Evolutionary conservation across 2,888 invertebrate genomes (phyloP), one percentile per base, ranked within the genome.

Genomic region (Melolontha melolontha): DNA sequence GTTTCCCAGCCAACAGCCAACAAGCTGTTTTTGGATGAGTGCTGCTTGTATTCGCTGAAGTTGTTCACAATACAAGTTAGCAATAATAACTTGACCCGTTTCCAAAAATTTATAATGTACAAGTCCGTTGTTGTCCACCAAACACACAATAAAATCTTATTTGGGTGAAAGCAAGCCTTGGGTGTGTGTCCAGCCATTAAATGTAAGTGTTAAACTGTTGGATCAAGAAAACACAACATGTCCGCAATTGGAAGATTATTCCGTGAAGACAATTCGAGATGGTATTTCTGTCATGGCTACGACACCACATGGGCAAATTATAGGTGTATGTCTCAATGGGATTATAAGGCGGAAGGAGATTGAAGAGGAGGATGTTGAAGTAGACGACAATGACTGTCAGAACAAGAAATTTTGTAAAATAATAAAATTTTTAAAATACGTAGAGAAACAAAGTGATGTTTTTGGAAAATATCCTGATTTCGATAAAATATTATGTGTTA

Each of bases 381-480:
- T 83, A 22, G 81, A 85, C 65, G 86, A 86, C 0, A 82, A 86
- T 22, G 79, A 78, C 0, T 89, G 89, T 76, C 75, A 81, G 27
- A 87, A 91, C 76, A 83, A 85, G 0, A 91, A 90, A 74, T 92
- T 92, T 78, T 84, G 85, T 70, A 89, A 88, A 80, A 91, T 92
- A 69, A 80, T 90, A 0, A 85, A 86, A 75, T 83, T 92, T 42
- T 77, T 92, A 49, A 85, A 87, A 14, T 79, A 84, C 49, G 85
- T 91, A 6, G 90, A 88, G 39, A 83, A 81, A 63, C 83, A 86
- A 16, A 85, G 88, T 0, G 86, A 86, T 64, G 81, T 90, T 0
- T 87, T 88, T 80, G 84, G 84, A 69, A 85, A 84, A 75, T 91
- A 85, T 74, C 88, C 88, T 0, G 83, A 85, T 2, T 84, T 87